Evolutionary conservation across 2,888 invertebrate genomes (phyloP), one percentile per base, ranked within the genome.

Genomic region (Theodoxus fluviatilis): DNA sequence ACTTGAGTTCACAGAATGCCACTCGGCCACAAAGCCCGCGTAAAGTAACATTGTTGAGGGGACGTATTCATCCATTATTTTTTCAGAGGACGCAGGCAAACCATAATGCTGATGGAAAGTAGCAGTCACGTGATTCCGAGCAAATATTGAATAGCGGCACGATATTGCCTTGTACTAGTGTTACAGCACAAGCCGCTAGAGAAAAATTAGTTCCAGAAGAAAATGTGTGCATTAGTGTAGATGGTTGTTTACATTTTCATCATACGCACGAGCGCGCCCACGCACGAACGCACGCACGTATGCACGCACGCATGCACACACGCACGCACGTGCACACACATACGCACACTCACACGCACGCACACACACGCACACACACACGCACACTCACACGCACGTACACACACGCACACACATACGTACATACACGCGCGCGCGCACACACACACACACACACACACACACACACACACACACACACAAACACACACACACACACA

Each of bases 401-500:
- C 31, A 68, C 47, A 38, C 35, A 68, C 31, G 25, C 47, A 68
- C 33, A 40, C 47, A 68, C 25, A 68, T 35, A 68, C 28, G n/a
- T 18, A 67, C 35, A 49, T 15, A 67, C 59, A 68, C 43, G 35
- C 43, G 47, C 47, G 37, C 69, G 47, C 65, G 35, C 38, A 55
- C 18, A 63, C 55, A 69, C 64, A 69, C 35, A 68, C 43, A 61
- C 49, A 61, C 25, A 63, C 35, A 43, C 25, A 65, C 38, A 43
- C 35, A 69, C 9, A 33, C 55, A 69, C 55, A 31, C 40, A 64
- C 55, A 40, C 64, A 64, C 64, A 40, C 38, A 40, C 64, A 40
- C 3, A 40, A 4, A 38, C 63, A 38, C 38, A 64, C 6, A 63
- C 43, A 31, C 7, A 22, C 40, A 38, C 63, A 63, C 38, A 22